Evolutionary conservation across 92 coral and sea anemone genomes (phyloP), one percentile per base, ranked within the genome.

Genomic region (Epizoanthus scotinus): DNA sequence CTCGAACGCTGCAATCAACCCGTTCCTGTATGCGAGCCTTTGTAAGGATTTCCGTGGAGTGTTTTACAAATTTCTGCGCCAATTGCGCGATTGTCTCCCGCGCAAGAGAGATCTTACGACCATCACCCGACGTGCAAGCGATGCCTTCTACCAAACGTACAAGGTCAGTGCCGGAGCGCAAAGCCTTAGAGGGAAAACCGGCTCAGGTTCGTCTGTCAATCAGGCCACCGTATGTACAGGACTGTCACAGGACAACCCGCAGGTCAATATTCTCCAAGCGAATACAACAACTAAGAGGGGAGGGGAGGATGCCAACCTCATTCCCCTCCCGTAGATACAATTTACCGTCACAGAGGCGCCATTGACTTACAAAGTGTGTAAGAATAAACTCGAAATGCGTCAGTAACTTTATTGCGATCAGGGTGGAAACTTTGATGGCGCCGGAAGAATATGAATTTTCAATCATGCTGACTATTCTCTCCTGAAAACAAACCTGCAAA

Each of bases 21-120:
- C 97, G 0, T 87, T 92, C 49, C 79, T 92, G 54, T 92, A 92
- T 52, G 97, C 94, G 8, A 88, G 97, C 3, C 87, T 92, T 19
- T 90, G 97, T 70, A 91, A 86, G 44, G 97, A 92, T 71, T 92
- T 92, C 70, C 88, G 93, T 1, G 73, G 67, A 50, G 88, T 84
- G n/a, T 90, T 84, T 49, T 53, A 82, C 24, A 65, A 78, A 61
- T 84, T 82, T 34, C 75, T 84, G 20, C 67, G 44, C 14, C 0
- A 17, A 21, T 3, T 59, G 17, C 56, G 81, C 14, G 34, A 22
- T 24, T 34, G 21, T 59, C 55, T 75, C 15, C 55, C 66, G 2
- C 68, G 52, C 68, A 59, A 75, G 54, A 75, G 38, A 21, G 67
- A 36, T 25, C 34, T 71, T 14, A 71, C 67, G 20, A n/a, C 44